Conservation (phyloP, 2,888 invertebrate species). For the Entomobrya proxima region DNA sequence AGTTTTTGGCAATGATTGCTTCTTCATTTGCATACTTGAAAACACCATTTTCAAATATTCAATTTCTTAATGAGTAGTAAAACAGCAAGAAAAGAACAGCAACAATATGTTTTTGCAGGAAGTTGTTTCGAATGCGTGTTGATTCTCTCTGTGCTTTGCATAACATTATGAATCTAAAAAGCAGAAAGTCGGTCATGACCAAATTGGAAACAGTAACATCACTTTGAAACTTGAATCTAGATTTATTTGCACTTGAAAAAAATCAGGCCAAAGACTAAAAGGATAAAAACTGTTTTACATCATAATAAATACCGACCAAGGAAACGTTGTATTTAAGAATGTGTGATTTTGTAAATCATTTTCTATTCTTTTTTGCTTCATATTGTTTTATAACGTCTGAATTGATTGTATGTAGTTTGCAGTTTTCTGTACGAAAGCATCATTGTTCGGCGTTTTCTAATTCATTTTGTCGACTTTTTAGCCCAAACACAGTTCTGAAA, state of each 20-base stretch:
- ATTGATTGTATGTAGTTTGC: too few relatives aligned
- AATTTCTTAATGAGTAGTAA: background rate
- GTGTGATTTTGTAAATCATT: too few relatives aligned
- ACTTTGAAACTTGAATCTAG: background rate
- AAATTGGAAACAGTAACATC: background rate
- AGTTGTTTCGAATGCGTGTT: background rate
- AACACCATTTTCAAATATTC: background rate
- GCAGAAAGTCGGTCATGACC: slow-evolving; percentile 25
- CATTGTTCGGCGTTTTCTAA: too few relatives aligned
- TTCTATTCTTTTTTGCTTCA: too few relatives aligned
- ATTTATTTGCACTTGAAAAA: background rate
- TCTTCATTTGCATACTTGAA: too few relatives aligned
- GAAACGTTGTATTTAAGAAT: background rate
- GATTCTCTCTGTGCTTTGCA: background rate
- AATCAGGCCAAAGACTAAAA: background rate
- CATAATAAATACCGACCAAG: background rate
- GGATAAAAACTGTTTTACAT: background rate
- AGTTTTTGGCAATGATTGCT: slow-evolving; percentile 29
- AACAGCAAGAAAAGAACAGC: background rate
- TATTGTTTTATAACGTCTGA: too few relatives aligned
- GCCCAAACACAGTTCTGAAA: too few relatives aligned
- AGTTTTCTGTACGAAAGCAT: too few relatives aligned
- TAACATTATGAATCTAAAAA: background rate
- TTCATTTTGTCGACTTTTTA: too few relatives aligned
- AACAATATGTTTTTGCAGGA: background rate